Conservation (phyloP, 2,797 vertebrate genomes). For the Trichosurus vulpecula region DNA sequence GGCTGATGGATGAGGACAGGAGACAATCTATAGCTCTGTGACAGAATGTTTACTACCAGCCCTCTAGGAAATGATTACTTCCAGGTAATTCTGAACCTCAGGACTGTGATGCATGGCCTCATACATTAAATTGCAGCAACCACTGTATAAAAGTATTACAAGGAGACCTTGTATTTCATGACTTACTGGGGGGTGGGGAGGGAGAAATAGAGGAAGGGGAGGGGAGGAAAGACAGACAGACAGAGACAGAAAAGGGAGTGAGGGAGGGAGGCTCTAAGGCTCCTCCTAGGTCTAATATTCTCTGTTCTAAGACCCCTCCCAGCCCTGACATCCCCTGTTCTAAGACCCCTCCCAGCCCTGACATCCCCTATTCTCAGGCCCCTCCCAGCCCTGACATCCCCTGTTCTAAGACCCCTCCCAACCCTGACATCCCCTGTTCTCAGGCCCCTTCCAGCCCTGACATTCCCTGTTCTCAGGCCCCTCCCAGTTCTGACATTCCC, state of each 20-base stretch:
- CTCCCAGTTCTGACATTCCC: neutral
- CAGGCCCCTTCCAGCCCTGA: neutral
- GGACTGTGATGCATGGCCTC: conserved; percentile 60
- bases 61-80: conserved; percentile 72
- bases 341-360: neutral
- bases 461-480: neutral
- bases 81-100: conserved; percentile 67
- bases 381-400: neutral
- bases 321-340: no score
- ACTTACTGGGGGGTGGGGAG: neutral
- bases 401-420: neutral
- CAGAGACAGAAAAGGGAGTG: neutral
- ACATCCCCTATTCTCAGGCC: neutral
- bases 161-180: conserved; percentile 62
- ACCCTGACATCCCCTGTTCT: neutral
- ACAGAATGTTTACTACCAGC: conserved; percentile 65
- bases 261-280: neutral
- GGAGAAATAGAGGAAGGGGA: conserved; percentile 42
- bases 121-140: conserved; percentile 56
- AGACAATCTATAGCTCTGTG: conserved; percentile 57
- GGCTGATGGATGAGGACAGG: conserved; percentile 54
- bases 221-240: neutral
- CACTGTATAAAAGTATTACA: conserved; percentile 48
- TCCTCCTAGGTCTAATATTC: neutral
- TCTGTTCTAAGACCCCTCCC: neutral